Evolutionary conservation across 1,140 invertebrate genomes (phyloP), one percentile per base, ranked within the genome.

Genomic region (Hydropsyche tenuis): DNA sequence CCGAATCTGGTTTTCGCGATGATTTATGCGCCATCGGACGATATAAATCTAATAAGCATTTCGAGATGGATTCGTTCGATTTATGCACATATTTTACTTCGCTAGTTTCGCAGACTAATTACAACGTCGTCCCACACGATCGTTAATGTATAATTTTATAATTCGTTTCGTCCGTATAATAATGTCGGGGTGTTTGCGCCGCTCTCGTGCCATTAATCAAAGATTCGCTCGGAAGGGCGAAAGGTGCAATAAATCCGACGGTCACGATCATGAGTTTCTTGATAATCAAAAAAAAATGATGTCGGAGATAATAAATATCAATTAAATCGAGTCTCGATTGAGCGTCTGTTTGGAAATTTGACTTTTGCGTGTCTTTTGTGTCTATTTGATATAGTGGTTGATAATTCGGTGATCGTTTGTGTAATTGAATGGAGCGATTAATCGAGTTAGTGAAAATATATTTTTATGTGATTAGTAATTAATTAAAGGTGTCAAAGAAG

Each of bases 81-180:
- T 60, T 60, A 60, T 60, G 56, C 56, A 60, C 56, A 60, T 60
- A 60, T 60, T 11, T 60, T 60, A 53, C 16, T 18, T 18, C 9
- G 20, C 48, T 16, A 53, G 48, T 60, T 60, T 12, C 23, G 14
- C 56, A n/a, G 9, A 25, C 56, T 60, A 60, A 60, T 60, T 60
- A 60, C 23, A 60, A 60, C 56, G 22, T 60, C 56, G 56, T 20
- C 56, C 30, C 30, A 37, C 22, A 60, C 56, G 56, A 60, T 60
- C 56, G 56, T 60, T 60, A 60, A 60, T 60, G 22, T 60, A 25
- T 60, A 60, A 60, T 60, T 60, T 60, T 60, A 60, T 60, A 60
- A 60, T 60, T 60, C 56, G 56, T 53, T 53, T 53, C 45, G 18
- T 46, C 16, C 22, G 18, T 20, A 2, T 20, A 16, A 53, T 53